Evolutionary conservation across 2,113 vertebrate species (phyloP).

Genomic region (Acanthisitta chloris): DNA sequence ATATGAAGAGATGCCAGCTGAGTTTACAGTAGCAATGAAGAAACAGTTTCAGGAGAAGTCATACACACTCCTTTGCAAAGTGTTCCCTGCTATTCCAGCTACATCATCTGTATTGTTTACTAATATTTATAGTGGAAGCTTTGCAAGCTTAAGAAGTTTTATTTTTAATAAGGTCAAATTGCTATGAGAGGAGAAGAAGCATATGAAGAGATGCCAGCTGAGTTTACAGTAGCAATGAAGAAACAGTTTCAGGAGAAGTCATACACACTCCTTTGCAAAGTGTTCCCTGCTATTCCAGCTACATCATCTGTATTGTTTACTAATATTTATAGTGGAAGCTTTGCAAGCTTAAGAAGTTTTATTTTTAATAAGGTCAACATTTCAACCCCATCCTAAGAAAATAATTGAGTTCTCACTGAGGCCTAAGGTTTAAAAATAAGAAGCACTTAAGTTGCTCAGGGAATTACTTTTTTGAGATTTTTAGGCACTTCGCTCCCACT

Average conservation of each 20-base stretch:
- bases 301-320: conserved; percentile 7
- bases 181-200: not conserved
- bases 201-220: not conserved
- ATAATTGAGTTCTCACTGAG: not conserved
- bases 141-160: not conserved
- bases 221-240: not conserved
- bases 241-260: not conserved
- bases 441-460: not conserved
- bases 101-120: conserved; percentile 7
- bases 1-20: not conserved
- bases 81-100: not conserved
- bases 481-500: not conserved
- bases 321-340: conserved; percentile 27
- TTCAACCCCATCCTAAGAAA: not conserved
- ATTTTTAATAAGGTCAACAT: not conserved
- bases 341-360: not conserved
- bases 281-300: not conserved
- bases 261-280: not conserved
- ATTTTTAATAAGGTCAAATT: not conserved
- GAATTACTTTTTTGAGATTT: not conserved
- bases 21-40: not conserved
- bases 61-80: not conserved
- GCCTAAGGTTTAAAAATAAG: not conserved
- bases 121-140: conserved; percentile 27
- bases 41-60: not conserved